Evolutionary conservation across 2,797 vertebrate species (phyloP), one percentile per base, ranked within the genome.

Genomic region (Phylloscopus collybita): DNA sequence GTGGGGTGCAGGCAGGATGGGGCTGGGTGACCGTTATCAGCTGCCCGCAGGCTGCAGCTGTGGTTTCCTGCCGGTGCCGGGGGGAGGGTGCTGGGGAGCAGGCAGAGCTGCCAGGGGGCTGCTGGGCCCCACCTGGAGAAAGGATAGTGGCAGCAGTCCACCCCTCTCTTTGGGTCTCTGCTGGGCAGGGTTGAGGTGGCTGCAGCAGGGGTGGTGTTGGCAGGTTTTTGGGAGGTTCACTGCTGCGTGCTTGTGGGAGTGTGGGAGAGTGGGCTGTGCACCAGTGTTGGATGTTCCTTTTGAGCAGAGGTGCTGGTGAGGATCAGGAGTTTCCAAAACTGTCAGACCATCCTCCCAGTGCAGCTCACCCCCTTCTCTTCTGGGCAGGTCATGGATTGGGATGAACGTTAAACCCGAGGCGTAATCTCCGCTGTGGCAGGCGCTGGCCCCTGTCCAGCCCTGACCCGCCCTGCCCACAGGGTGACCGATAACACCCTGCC

Each of bases 1-100:
- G 38, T 64, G 92, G 85, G 72, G 88, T 83, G 80, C 82, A 5
- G 83, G 88, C 92, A 76, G 96, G 91, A 92, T 91, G 87, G 86
- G 91, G 95, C 94, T 86, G 86, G 71, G 81, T 83, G 92, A 75
- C 94, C 44, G 86, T 96, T 97, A 97, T 97, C 97, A 30, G 93
- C 72, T 86, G 91, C 90, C 83, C 69, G 50, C 97, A 96, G 95
- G 88, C 95, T 93, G 81, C 2, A 36, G 86, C 93, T 94, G 96
- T 88, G 96, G 97, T 96, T 97, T 97, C 97, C 97, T 97, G 97
- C 91, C 3, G 5, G 49, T 67, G 90, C 81, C 0, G 45, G 60
- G 79, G 73, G 83, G 64, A 67, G 88, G 85, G 75, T 73, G 65
- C 60, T 42, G 84, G 51, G 74, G 92, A 82, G 47, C 80, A 3